A percentile compares a stretch with the other conserved stretches of the same genome.
These are phyloP conservation scores for Gymnocypris eckloni DNA, from an alignment of 2,797 vertebrate species.

Conservation along the genomic window DNA sequence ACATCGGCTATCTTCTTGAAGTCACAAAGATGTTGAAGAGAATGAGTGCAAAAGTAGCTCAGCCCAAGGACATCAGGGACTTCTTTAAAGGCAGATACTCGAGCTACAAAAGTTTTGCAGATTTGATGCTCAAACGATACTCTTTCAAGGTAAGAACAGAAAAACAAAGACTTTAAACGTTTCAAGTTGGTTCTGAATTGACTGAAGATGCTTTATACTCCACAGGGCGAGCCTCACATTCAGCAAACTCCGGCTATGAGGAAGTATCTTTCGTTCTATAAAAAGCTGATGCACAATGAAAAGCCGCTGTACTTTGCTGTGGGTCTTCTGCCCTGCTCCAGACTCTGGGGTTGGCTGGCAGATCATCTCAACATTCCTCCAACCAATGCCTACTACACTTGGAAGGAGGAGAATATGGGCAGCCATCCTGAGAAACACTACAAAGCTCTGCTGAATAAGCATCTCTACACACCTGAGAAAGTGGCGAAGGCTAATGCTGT, in stretches of 20 bases:
- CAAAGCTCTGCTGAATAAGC: conserved; percentile 54
- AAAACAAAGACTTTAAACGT: too few relatives aligned
- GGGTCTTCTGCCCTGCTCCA: conserved; percentile 58
- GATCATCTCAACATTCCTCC: conserved; percentile 28
- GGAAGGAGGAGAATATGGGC: conserved; percentile 42
- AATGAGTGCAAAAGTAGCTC: too few relatives aligned
- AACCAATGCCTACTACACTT: conserved; percentile 53
- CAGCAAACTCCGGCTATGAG: conserved; percentile 44
- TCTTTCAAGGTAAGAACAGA: too few relatives aligned
- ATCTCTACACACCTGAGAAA: conserved; percentile 19
- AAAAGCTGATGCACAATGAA: background rate
- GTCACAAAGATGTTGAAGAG: too few relatives aligned
- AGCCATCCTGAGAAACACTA: conserved; percentile 54
- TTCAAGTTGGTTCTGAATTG: background rate
- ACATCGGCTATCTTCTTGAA: too few relatives aligned
- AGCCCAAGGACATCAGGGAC: too few relatives aligned
- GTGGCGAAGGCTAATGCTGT: conserved; percentile 13
- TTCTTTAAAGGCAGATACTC: too few relatives aligned
- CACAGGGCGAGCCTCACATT: too few relatives aligned
- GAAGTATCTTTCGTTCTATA: conserved; percentile 55
- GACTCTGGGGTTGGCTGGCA: conserved; percentile 58
- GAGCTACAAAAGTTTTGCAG: too few relatives aligned
- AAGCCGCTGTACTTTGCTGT: conserved; percentile 57
- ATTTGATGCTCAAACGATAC: too few relatives aligned
- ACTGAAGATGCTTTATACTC: background rate